These are phyloP conservation scores for Neotoma lepida DNA, from an alignment of 2,113 vertebrate species.

Conservation along the genomic window DNA sequence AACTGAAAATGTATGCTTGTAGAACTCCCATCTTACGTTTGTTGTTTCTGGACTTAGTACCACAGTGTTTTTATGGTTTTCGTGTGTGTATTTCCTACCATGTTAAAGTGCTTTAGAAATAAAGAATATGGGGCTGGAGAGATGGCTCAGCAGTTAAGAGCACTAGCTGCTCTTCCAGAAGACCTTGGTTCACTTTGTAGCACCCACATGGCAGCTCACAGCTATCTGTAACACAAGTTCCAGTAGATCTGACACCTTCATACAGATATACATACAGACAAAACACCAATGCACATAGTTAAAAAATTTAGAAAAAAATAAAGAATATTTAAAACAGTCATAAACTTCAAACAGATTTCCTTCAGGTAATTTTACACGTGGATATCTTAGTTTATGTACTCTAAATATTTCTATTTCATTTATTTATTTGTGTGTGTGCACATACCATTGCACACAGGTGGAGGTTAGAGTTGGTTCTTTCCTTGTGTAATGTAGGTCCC, in stretches of 20 bases:
- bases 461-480: not conserved
- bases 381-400: not conserved
- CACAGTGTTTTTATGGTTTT: not conserved
- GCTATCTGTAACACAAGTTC: not conserved
- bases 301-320: not conserved
- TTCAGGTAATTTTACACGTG: conserved; percentile 10
- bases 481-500: not conserved
- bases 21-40: not conserved
- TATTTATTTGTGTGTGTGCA: not conserved
- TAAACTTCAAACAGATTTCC: conserved; percentile 36
- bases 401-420: not conserved
- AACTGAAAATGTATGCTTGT: conserved; percentile 48
- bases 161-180: not conserved
- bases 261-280: not conserved
- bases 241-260: not conserved
- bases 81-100: conserved; percentile 18
- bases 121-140: not conserved
- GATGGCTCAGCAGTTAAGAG: not conserved
- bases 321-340: conserved; percentile 52
- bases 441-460: not conserved
- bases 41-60: not conserved
- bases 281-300: not conserved
- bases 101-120: conserved; percentile 52
- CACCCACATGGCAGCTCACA: not conserved
- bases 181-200: not conserved